Conservation (phyloP, 2,888 invertebrate genomes). For the Lasioglossum figueresi region DNA sequence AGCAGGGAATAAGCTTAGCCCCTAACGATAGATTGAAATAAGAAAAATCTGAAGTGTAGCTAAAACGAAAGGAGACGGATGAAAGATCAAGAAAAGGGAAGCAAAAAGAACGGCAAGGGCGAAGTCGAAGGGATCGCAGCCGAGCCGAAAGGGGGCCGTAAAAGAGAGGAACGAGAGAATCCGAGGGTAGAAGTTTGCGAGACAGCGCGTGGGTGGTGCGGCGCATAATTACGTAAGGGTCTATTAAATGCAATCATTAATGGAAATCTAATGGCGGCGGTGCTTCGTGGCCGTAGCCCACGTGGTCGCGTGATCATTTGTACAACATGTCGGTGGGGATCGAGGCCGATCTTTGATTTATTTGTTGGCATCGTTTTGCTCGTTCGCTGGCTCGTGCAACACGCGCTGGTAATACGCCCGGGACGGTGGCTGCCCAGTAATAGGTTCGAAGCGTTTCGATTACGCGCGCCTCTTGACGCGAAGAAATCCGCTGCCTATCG, state of each 20-base stretch:
- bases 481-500: constrained; percentile 12
- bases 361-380: constrained; percentile 35
- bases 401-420: constrained; percentile 7
- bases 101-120: neutral
- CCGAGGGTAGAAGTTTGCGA: constrained; percentile 26
- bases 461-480: constrained; percentile 13
- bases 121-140: neutral
- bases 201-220: constrained; percentile 69
- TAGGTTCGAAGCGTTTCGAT: constrained; percentile 24
- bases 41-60: neutral
- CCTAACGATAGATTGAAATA: neutral
- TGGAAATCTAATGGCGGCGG: constrained; percentile 69
- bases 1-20: too few relatives aligned
- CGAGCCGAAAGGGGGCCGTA: neutral
- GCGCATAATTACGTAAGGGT: constrained; percentile 73
- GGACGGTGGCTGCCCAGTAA: constrained; percentile 24
- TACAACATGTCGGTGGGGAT: constrained; percentile 33
- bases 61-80: neutral
- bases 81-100: neutral
- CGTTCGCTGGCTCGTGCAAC: constrained; percentile 16
- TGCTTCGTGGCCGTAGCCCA: constrained; percentile 49
- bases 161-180: constrained; percentile 5
- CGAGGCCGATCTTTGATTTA: constrained; percentile 54
- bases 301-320: constrained; percentile 58
- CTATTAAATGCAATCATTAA: constrained; percentile 75